A percentile compares a stretch with the other conserved stretches of the same genome.
These are phyloP conservation scores for Beaufortia kweichowensis DNA, from an alignment of 2,113 vertebrate genomes.

Conservation along the genomic window DNA sequence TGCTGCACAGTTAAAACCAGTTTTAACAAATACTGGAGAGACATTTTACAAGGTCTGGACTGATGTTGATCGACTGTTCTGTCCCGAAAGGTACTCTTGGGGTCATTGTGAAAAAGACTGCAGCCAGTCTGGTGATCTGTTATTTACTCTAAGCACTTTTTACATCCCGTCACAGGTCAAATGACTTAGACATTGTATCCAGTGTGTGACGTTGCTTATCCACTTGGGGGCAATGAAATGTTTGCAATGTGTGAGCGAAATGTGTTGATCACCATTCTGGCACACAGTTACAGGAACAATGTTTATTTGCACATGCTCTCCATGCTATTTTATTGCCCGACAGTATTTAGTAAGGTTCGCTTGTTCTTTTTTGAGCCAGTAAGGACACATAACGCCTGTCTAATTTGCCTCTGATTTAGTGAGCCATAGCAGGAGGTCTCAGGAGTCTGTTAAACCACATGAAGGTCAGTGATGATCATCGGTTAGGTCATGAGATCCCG, in stretches of 20 bases:
- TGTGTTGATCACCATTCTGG: no score
- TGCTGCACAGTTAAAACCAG: conserved; percentile 34
- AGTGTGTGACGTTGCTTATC: conserved; percentile 2
- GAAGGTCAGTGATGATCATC: conserved; percentile 21
- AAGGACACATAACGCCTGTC: not conserved
- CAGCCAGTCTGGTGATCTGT: not conserved
- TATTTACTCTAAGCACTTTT: not conserved
- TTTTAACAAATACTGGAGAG: not conserved
- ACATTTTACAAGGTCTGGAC: conserved; percentile 27
- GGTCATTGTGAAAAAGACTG: not conserved
- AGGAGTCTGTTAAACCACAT: not conserved
- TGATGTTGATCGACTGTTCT: conserved; percentile 4
- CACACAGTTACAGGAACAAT: no score
- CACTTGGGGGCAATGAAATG: conserved; percentile 34
- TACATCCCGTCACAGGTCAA: not conserved
- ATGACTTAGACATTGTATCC: not conserved
- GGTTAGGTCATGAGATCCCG: conserved; percentile 4
- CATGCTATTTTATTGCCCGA: no score
- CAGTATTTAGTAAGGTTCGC: not conserved
- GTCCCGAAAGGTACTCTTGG: not conserved
- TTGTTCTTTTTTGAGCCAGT: not conserved
- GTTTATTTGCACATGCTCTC: no score
- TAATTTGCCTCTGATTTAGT: conserved; percentile 3
- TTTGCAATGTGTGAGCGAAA: no score
- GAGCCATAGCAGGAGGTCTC: not conserved